Base-by-base conservation (phyloP, 2,888 invertebrate species). In the Caenorhabditis sp. region DNA sequence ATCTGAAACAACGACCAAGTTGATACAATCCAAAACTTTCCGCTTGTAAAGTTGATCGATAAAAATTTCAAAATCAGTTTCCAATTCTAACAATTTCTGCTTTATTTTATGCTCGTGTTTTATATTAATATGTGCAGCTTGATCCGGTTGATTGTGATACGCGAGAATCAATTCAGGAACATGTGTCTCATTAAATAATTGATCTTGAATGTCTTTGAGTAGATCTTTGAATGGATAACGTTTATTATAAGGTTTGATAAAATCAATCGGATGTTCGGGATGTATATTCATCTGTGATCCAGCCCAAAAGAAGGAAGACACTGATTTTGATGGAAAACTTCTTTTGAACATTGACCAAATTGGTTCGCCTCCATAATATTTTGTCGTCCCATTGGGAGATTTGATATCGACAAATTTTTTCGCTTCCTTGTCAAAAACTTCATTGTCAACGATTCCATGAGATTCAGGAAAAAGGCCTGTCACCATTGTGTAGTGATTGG, bases 401-500 rank as follows among this genome's bases (percentile, higher is more conserved):
- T 14, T 43, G 3, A 43, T 17, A 14, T 43, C 17, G 14, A 43
- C 72, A 59, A 36, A 75, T 63, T 60, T 80, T 80, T 23, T 82
- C 80, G 23, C 67, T 75, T 63, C 81, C 82, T 83, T 20, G 36
- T 86, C 86, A 58, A 74, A 85, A 21, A 83, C 73, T 21, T 68
- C 57, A 64, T 85, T 85, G 67, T 85, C 85, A 49, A 83, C 70
- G 26, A 85, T 83, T 49, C 85, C 85, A 73, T 85, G 85, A 14
- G 80, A 78, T 67, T 84, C 85, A 17, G 85, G 85, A 53, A 78
- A 84, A 1, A 80, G 43, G 49, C 85, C 87, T 1, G 87, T 87
- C 8, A 83, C 87, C 20, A 88, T 86, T 5, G 87, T 80, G 74
- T 85, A 87, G 71, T 88, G 88, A 70, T 88, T 87, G 14, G 88